Base-by-base conservation (phyloP, 2,888 invertebrate genomes). In the Dynastes tityus region DNA sequence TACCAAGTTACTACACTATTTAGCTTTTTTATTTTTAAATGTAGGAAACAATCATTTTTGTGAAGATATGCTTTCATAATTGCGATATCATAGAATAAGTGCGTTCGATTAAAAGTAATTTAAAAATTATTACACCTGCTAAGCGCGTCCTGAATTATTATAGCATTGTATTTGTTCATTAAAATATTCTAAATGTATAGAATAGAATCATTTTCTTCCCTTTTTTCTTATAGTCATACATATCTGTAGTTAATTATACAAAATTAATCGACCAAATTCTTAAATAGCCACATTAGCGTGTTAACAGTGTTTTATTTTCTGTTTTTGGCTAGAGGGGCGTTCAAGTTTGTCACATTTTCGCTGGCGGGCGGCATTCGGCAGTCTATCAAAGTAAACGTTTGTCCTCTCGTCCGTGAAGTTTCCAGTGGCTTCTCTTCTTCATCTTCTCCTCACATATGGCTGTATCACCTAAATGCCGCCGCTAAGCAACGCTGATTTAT, bases 261-360 rank as follows among this genome's bases (percentile, higher is more conserved):
- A 71, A 53, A 71, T 71, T 71, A 71, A 71, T 71, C 55, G 53
- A 32, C 16, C 32, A 71, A 29, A n/a, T 53, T 29, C 32, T 32
- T 55, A 32, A 29, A 67, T 67, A 45, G 49, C 22, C 67, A 45
- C 32, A 67, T 67, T 67, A 67, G 27, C 27, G 16, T 49, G 45
- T 16, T 67, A 49, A 67, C 32, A 37, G 32, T 16, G 45, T 49
- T 67, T 40, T 45, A 45, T 80, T 80, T 77, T 80, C 80, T 37
- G n/a, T 55, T 73, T 73, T 73, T 58, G 22, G 16, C 82, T 81
- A 80, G 78, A 79, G 75, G 77, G 78, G 76, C 82, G 81, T 82
- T 83, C 83, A 82, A 82, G 82, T 81, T 83, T 84, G 83, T 83
- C 82, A 83, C 82, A 82, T 84, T 84, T 84, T 83, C 84, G 83